Conservation (phyloP, 2,888 invertebrate species). For the Crematogaster levior region DNA sequence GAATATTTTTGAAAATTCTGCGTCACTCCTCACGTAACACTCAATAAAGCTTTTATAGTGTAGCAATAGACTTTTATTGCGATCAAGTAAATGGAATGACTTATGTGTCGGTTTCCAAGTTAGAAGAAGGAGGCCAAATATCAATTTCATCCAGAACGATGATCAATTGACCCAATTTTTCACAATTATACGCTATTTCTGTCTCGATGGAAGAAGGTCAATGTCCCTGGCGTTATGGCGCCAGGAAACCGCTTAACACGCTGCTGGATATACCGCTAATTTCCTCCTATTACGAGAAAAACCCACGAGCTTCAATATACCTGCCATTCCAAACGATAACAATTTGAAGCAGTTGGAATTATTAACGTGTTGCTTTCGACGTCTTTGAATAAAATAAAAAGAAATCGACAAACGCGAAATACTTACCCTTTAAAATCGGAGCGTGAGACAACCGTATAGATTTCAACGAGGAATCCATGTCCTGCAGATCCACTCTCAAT, state of each 20-base stretch:
- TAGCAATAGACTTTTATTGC: conserved; percentile 31
- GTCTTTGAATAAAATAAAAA: not conserved
- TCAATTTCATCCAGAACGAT: conserved; percentile 63
- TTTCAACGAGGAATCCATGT: conserved; percentile 71
- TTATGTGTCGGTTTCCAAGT: conserved; percentile 42
- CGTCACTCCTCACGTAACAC: not conserved
- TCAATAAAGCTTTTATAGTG: conserved; percentile 22
- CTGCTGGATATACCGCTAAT: conserved; percentile 63
- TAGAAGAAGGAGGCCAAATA: conserved; percentile 57
- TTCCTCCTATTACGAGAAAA: conserved; percentile 67
- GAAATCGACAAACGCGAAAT: not conserved
- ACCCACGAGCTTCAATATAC: conserved; percentile 55
- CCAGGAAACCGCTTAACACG: conserved; percentile 56
- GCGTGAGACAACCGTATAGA: conserved; percentile 71
- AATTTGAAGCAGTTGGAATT: not conserved
- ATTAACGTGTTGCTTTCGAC: not conserved
- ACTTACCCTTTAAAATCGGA: conserved; percentile 76
- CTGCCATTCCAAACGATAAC: not conserved
- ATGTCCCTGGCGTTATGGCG: conserved; percentile 65
- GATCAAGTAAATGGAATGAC: conserved; percentile 35
- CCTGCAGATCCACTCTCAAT: conserved; percentile 75
- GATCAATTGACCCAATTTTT: conserved; percentile 72
- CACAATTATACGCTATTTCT: conserved; percentile 68
- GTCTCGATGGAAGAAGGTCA: conserved; percentile 70
- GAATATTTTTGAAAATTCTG: conserved; percentile 8